Conservation (phyloP, 2,113 vertebrate genomes). For the Axis porcinus region DNA sequence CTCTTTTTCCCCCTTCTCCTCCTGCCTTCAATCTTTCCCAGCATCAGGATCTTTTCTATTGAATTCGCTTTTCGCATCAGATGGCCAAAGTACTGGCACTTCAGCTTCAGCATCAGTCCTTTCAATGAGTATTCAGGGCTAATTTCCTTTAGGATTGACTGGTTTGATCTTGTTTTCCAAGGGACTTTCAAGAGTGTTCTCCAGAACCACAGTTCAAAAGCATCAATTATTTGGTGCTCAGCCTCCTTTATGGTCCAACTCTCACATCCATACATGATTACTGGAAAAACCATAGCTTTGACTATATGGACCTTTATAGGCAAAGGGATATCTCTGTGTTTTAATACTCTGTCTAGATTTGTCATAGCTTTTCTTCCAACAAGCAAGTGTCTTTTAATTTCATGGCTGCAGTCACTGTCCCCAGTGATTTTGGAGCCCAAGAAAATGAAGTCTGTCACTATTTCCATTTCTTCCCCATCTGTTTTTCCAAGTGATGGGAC, state of each 20-base stretch:
- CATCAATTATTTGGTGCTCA: neutral
- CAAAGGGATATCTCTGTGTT: neutral
- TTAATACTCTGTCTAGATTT: neutral
- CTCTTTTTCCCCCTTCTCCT: neutral
- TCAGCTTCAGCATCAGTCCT: neutral
- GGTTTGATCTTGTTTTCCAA: neutral
- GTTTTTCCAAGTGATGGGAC: neutral
- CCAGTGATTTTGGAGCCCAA: neutral
- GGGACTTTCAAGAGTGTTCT: neutral
- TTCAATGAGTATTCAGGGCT: neutral
- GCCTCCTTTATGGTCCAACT: neutral
- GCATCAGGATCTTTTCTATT: neutral
- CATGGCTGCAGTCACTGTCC: neutral
- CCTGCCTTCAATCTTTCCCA: neutral
- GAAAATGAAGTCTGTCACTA: neutral
- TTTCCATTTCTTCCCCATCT: neutral
- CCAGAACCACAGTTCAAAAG: neutral
- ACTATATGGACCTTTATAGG: neutral
- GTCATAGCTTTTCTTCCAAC: neutral
- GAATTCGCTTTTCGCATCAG: neutral
- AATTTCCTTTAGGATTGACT: neutral
- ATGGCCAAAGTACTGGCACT: neutral
- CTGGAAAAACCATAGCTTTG: neutral
- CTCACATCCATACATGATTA: neutral
- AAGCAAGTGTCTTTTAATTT: neutral